phyloP scores from a whole-genome alignment of 2,888 invertebrate species.

The Oscheius sp. region DNA sequence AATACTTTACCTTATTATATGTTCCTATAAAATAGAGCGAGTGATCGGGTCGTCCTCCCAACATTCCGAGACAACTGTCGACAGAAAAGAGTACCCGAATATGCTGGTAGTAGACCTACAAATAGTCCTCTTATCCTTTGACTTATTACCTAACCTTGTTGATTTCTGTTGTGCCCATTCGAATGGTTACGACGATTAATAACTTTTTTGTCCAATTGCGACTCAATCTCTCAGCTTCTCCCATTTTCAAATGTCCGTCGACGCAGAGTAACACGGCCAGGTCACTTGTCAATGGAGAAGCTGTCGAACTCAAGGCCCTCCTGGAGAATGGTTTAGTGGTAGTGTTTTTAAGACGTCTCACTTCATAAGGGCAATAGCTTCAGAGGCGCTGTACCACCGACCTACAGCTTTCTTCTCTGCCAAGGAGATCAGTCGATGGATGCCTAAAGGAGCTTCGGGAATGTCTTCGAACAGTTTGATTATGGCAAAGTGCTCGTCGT shows the following conservation, averaged over 20 bases:
- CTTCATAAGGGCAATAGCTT: slow-evolving; percentile 57
- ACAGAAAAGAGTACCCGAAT: slow-evolving; percentile 84
- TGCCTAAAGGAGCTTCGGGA: slow-evolving; percentile 49
- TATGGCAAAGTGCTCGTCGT: slow-evolving; percentile 47
- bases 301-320: slow-evolving; percentile 50
- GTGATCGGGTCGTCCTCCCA: slow-evolving; percentile 92
- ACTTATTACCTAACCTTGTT: slow-evolving; percentile 52
- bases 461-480: slow-evolving; percentile 62
- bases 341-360: slow-evolving; percentile 13
- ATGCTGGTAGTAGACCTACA: slow-evolving; percentile 83
- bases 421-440: slow-evolving; percentile 56
- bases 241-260: slow-evolving; percentile 55
- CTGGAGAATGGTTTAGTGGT: slow-evolving; percentile 41
- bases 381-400: slow-evolving; percentile 64
- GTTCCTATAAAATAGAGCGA: slow-evolving; percentile 92
- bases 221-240: slow-evolving; percentile 50
- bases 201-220: slow-evolving; percentile 63
- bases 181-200: slow-evolving; percentile 56
- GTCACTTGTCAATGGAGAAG: slow-evolving; percentile 50
- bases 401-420: slow-evolving; percentile 54
- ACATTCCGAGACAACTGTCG: slow-evolving; percentile 88
- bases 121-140: not conserved
- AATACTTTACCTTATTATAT: slow-evolving; percentile 79
- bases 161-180: slow-evolving; percentile 61
- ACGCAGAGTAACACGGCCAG: slow-evolving; percentile 52